A percentile compares a stretch with the other conserved stretches of the same genome.
phyloP scores from a whole-genome alignment of 1,140 invertebrate genomes.

The Teleopsis dalmanni region DNA sequence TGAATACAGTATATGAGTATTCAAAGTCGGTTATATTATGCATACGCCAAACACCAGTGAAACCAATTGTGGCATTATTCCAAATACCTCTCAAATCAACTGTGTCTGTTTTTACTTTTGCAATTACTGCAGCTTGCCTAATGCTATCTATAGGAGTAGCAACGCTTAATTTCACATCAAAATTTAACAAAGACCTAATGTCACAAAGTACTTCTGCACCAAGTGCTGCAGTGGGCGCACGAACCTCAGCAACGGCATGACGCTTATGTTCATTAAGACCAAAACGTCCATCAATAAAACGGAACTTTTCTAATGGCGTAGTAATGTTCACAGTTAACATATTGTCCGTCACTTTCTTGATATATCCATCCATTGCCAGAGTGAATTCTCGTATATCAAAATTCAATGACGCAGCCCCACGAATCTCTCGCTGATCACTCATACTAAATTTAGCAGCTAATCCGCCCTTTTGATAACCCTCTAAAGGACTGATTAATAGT shows the following conservation, averaged over 20 bases:
- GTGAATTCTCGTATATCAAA: constrained; percentile 61
- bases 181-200: constrained; percentile 52
- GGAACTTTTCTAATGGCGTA: constrained; percentile 59
- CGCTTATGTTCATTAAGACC: constrained; percentile 60
- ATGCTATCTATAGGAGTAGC: constrained; percentile 64
- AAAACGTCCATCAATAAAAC: constrained; percentile 57
- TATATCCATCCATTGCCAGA: constrained; percentile 55
- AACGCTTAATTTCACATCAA: constrained; percentile 62
- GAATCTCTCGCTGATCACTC: constrained; percentile 52
- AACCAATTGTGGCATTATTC: constrained; percentile 65
- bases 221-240: constrained; percentile 55
- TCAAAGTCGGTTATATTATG: constrained; percentile 62
- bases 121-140: constrained; percentile 49
- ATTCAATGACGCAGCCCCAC: constrained; percentile 58
- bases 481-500: constrained; percentile 50
- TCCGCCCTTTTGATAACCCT: constrained; percentile 57
- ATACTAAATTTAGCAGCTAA: constrained; percentile 57
- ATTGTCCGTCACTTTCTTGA: constrained; percentile 56
- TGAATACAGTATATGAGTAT: constrained; percentile 67
- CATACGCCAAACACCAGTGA: constrained; percentile 67
- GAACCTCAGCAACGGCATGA: constrained; percentile 62
- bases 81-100: constrained; percentile 65
- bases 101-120: constrained; percentile 25
- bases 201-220: constrained; percentile 60
- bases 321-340: constrained; percentile 64